Evolutionary conservation across 2,888 invertebrate species (phyloP).

Genomic region (Dryobota labecula): DNA sequence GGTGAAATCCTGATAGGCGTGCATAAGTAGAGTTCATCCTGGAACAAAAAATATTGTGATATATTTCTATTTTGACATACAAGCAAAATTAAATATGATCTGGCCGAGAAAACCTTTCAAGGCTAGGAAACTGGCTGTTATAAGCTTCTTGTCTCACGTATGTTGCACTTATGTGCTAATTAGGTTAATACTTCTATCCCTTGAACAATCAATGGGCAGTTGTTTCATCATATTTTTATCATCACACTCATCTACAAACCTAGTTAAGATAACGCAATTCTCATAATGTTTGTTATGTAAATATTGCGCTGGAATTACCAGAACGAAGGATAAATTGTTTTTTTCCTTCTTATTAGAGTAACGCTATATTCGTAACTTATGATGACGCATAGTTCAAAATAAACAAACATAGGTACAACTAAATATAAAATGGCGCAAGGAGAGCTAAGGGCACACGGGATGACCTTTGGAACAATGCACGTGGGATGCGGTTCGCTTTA

Average conservation of each 20-base stretch:
- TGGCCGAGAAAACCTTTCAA: background rate
- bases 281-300: slow-evolving; percentile 7
- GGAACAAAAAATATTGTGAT: slow-evolving; percentile 79
- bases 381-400: background rate
- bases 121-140: background rate
- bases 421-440: background rate
- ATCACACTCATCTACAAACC: slow-evolving; percentile 16
- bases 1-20: slow-evolving; percentile 96
- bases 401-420: background rate
- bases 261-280: slow-evolving; percentile 28
- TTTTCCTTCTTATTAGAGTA: background rate
- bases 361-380: background rate
- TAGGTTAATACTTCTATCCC: background rate
- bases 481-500: background rate
- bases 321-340: background rate
- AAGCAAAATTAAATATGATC: background rate
- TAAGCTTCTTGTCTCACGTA: slow-evolving; percentile 2
- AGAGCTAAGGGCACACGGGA: background rate
- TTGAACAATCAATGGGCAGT: background rate
- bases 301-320: slow-evolving; percentile 3
- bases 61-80: background rate
- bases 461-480: slow-evolving; percentile 25
- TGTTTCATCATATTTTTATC: slow-evolving; percentile 35
- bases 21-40: slow-evolving; percentile 98
- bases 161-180: slow-evolving; percentile 33